Evolutionary conservation across 2,113 vertebrate genomes (phyloP).

Genomic region (Tapirus terrestris): DNA sequence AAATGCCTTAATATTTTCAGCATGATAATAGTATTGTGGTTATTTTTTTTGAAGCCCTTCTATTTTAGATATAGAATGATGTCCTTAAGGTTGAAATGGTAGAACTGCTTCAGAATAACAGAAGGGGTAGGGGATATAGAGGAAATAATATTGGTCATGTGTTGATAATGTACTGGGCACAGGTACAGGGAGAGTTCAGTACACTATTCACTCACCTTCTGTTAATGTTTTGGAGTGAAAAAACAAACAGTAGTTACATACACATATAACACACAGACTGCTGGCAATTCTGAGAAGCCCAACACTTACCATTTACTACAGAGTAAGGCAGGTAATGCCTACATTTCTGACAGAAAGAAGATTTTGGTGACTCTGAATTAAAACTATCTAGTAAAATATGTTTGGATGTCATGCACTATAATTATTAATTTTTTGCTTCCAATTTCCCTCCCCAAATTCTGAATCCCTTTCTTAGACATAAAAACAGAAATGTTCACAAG

Average conservation of each 20-base stretch:
- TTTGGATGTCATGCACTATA: not conserved
- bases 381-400: conserved; percentile 31
- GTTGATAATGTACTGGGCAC: not conserved
- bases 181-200: not conserved
- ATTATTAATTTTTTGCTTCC: not conserved
- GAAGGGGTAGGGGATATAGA: not conserved
- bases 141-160: not conserved
- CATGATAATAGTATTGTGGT: not conserved
- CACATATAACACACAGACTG: not conserved
- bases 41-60: not conserved
- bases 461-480: not conserved
- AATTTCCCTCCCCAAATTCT: not conserved
- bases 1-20: conserved; percentile 22
- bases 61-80: not conserved
- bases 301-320: not conserved
- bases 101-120: conserved; percentile 33
- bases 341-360: not conserved
- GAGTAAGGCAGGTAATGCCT: not conserved
- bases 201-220: not conserved
- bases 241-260: not conserved
- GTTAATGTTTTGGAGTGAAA: not conserved
- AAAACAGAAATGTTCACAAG: not conserved
- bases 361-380: not conserved
- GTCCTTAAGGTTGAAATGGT: not conserved
- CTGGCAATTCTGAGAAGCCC: not conserved